phyloP scores from a whole-genome alignment of 2,888 invertebrate genomes.

The Calliopum simillimum region DNA sequence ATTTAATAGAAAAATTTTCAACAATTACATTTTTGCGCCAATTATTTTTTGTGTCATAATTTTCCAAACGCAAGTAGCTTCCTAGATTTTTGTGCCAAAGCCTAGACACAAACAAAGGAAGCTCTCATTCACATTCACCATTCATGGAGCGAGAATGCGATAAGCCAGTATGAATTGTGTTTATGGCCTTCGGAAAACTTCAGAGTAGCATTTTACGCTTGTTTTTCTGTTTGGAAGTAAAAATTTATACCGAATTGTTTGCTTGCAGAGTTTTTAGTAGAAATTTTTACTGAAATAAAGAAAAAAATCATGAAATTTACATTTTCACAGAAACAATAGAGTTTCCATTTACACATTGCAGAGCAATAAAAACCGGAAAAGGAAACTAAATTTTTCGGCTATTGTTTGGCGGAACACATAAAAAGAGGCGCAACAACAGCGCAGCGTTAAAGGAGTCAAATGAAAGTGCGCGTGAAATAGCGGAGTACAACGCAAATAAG shows the following conservation, averaged over 20 bases:
- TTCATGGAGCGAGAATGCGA: conserved; percentile 8
- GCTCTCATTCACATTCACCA: background rate
- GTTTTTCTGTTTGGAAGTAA: conserved; percentile 20
- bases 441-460: background rate
- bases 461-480: no score
- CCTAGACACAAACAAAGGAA: background rate
- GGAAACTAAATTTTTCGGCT: conserved; percentile 17
- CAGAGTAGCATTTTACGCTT: conserved; percentile 30
- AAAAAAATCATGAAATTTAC: conserved; percentile 5
- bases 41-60: no score
- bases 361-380: conserved; percentile 10
- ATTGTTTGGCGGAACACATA: conserved; percentile 1
- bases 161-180: conserved; percentile 29
- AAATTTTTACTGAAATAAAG: conserved; percentile 5
- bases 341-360: conserved; percentile 7
- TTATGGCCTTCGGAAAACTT: conserved; percentile 38
- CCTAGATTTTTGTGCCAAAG: background rate
- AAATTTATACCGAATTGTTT: conserved; percentile 27
- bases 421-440: background rate
- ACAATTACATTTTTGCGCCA: no score
- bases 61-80: background rate
- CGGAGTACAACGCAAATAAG: no score
- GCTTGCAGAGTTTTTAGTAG: conserved; percentile 1
- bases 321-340: conserved; percentile 28
- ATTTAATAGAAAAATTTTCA: no score